Base-by-base conservation (phyloP, 2,113 vertebrate species). In the Beaufortia kweichowensis region DNA sequence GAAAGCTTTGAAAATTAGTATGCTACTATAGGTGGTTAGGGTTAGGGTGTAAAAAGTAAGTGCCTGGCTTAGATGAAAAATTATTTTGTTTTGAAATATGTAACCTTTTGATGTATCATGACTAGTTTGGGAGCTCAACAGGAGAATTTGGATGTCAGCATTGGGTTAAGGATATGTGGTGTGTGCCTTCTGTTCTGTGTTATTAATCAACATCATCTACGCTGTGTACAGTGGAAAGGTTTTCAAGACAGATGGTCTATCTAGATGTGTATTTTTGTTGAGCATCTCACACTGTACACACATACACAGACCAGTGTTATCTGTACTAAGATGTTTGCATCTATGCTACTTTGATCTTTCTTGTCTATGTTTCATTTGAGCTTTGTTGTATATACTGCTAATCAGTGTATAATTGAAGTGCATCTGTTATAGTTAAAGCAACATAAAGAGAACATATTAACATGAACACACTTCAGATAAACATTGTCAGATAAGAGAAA, bases 21-120 rank as follows among this genome's bases (percentile, higher is more conserved):
- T 28, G 26, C 14, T 56, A 61, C 26, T 61, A 62, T 62, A 69
- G 48, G 59, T 29, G n/a, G 62, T 11, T 53, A 56, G 70, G 67
- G 55, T 61, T 46, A 11, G 14, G 1, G 35, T 17, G 33, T 31
- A 69, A 62, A 67, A 29, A 55, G 17, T 26, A 35, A 71, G 35
- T 57, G 24, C 31, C 53, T 71, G 50, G 14, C 41, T 39, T 39
- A 9, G 46, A 43, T 68, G 28, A 50, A 68, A 26, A 70, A 70
- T 35, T 6, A 70, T 56, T 55, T 41, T 48, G 41, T 67, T 48
- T n/a, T 53, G 31, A 53, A 53, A 53, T 53, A 53, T 53, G 48
- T 19, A 79, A 85, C 75, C 80, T 48, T 6, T 41, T 35, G 73
- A 80, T 29, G 78, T 84, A 78, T 80, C 83, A 26, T 78, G 69